A percentile compares a stretch with the other conserved stretches of the same genome.
Conservation (phyloP, 2,113 vertebrate genomes). For the Castor canadensis region DNA sequence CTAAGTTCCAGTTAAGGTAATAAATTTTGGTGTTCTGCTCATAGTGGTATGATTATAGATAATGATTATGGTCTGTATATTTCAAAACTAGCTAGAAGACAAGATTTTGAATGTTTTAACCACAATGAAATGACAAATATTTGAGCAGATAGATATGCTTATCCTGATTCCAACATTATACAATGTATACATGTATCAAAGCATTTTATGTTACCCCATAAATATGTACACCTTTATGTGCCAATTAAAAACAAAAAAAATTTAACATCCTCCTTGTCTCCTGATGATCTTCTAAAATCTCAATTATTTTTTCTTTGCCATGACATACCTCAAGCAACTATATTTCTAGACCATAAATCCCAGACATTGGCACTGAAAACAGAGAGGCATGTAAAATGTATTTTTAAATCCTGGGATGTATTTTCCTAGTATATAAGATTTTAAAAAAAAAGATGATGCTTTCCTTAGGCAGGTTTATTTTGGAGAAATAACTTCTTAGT, state of each 20-base stretch:
- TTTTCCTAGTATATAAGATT: background rate
- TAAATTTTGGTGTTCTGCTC: background rate
- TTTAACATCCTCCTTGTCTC: background rate
- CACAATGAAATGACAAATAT: background rate
- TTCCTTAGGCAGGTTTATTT: slow-evolving; percentile 52
- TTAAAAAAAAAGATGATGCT: background rate
- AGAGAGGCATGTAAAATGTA: background rate
- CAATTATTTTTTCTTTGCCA: background rate
- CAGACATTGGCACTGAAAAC: background rate
- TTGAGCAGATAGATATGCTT: background rate
- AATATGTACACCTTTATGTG: background rate
- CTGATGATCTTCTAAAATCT: background rate
- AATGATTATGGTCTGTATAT: background rate
- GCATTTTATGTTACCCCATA: background rate
- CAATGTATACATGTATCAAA: background rate
- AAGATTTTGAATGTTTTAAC: background rate
- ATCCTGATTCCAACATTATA: background rate
- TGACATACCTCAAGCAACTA: background rate
- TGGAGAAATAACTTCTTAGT: background rate
- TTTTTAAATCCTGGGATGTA: background rate
- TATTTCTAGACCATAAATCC: background rate
- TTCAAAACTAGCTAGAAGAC: background rate
- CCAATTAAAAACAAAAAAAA: background rate
- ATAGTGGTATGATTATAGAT: background rate
- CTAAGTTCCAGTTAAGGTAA: background rate